Evolutionary conservation across 2,888 invertebrate species (phyloP), one percentile per base, ranked within the genome.

Genomic region (Hydroisotoma schaefferi): DNA sequence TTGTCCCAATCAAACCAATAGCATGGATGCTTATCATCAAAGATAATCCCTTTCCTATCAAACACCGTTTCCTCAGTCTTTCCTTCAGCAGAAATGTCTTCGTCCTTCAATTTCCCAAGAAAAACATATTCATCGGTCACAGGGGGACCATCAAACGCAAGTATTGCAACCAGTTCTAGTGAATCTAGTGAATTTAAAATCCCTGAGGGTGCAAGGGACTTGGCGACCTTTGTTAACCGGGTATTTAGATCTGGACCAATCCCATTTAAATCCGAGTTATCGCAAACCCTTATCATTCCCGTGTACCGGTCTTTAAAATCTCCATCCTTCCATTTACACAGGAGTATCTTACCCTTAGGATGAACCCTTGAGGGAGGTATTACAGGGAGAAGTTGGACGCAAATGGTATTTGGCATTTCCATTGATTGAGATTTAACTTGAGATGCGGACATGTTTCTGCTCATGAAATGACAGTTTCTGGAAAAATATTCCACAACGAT

Each of bases 311-410:
- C 60, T 33, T 59, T 43, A 29, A 57, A 65, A 49, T 54, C 29
- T 28, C 65, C 65, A 10, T 44, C 46, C 29, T 10, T 44, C 65
- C 65, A 65, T 26, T 65, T 59, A 20, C 61, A 62, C 18, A 65
- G 23, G 2, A 65, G 54, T 12, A 62, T 56, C 25, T 55, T 52
- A 0, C 58, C 51, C 15, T 47, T 40, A 10, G 47, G 37, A 23
- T 29, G 12, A 15, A 23, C 2, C 2, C 25, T 8, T 12, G 18
- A 29, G 1, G 55, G 47, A 5, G 5, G 25, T 22, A 59, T 20
- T 2, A 53, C 53, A 18, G 59, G 59, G n/a, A 59, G 49, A 2
- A 55, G 18, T 47, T 59, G 59, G 23, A 59, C 54, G 20, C 18
- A 59, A 28, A n/a, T n/a, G n/a, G n/a, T n/a, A n/a, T n/a, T n/a